Evolutionary conservation across 2,113 vertebrate genomes (phyloP).

Genomic region (Sinocyclocheilus anshuiensis): DNA sequence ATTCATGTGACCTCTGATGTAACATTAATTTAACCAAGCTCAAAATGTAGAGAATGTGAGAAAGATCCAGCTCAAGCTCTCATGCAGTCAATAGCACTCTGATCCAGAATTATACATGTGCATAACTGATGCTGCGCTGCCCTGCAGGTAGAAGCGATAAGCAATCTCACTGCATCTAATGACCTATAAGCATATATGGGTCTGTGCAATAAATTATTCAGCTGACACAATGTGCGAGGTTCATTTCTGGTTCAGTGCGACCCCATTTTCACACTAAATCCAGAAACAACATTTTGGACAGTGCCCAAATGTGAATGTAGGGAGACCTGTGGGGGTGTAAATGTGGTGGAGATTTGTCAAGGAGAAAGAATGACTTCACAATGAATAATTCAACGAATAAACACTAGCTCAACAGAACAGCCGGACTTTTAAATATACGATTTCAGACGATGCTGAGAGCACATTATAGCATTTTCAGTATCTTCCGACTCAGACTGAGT

Average conservation of each 20-base stretch:
- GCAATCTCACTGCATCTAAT: slow-evolving; percentile 32
- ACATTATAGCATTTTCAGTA: slow-evolving; percentile 35
- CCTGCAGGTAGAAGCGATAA: slow-evolving; percentile 40
- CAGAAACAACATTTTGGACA: slow-evolving; percentile 27
- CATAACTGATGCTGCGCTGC: slow-evolving; percentile 31
- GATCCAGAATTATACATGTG: slow-evolving; percentile 27
- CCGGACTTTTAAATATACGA: slow-evolving; percentile 22
- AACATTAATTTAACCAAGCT: neutral
- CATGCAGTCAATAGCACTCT: neutral
- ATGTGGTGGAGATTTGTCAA: slow-evolving; percentile 32
- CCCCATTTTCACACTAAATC: slow-evolving; percentile 44
- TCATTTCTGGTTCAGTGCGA: slow-evolving; percentile 31
- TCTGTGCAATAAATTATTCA: slow-evolving; percentile 40
- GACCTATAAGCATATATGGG: slow-evolving; percentile 45
- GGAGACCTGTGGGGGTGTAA: slow-evolving; percentile 38
- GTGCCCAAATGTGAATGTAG: slow-evolving; percentile 24
- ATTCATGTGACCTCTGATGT: neutral
- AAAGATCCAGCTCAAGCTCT: neutral
- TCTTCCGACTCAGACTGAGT: neutral
- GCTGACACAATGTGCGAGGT: slow-evolving; percentile 31
- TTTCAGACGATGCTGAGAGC: neutral
- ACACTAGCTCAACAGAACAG: slow-evolving; percentile 18
- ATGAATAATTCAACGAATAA: slow-evolving; percentile 43
- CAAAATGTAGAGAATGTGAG: neutral
- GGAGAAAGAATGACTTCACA: slow-evolving; percentile 2